Percentiles rank a stretch among this genome's conserved stretches.
Evolutionary conservation across 2,797 vertebrate genomes (phyloP).

Genomic region (Orientallactaga sibirica): DNA sequence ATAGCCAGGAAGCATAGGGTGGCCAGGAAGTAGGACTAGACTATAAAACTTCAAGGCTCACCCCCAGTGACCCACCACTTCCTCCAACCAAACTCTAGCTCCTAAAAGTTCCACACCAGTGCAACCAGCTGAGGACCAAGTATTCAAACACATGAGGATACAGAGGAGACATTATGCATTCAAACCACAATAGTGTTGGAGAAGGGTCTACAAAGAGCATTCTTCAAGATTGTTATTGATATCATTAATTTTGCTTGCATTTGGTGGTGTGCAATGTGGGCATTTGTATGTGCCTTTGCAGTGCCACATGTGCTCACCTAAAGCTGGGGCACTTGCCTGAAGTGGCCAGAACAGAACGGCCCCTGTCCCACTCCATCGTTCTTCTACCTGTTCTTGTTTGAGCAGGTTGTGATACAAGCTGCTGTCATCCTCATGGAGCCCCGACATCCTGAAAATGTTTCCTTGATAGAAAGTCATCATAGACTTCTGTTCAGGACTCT

Average conservation of each 20-base stretch:
- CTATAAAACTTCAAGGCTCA: neutral
- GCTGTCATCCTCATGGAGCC: neutral
- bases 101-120: neutral
- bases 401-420: neutral
- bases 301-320: no score
- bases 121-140: neutral
- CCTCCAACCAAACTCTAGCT: neutral
- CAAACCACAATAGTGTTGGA: neutral
- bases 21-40: neutral
- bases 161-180: neutral
- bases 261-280: no score
- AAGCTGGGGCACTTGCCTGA: no score
- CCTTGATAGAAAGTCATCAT: neutral
- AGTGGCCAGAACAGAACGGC: no score
- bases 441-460: neutral
- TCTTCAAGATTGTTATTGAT: neutral
- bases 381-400: no score
- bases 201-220: neutral
- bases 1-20: no score
- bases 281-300: no score
- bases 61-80: neutral
- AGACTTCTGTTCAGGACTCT: neutral
- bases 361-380: no score
- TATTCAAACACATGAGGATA: neutral
- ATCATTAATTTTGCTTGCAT: no score